Evolutionary conservation across 2,888 invertebrate genomes (phyloP).

Genomic region (Germaria angustata): DNA sequence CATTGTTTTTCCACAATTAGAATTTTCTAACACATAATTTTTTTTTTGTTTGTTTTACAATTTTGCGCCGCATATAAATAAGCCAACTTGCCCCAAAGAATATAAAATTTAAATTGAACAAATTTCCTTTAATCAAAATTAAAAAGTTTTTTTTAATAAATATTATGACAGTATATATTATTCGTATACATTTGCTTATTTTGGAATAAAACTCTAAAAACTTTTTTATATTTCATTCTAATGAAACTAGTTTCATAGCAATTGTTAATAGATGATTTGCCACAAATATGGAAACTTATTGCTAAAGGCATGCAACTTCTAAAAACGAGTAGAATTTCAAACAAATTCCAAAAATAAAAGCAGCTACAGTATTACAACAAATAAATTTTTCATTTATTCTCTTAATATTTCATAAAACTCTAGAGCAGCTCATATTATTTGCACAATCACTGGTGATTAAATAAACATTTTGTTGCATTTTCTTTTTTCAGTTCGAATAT

Average conservation of each 20-base stretch:
- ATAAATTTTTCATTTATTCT: background rate
- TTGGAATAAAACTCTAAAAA: conserved; percentile 5
- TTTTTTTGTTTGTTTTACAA: background rate
- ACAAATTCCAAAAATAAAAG: background rate
- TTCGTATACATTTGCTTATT: too few relatives aligned
- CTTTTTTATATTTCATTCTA: background rate
- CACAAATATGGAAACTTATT: background rate
- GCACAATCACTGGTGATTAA: background rate
- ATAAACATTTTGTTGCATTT: too few relatives aligned
- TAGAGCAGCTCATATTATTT: background rate
- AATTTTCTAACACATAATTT: background rate
- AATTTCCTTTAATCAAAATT: background rate
- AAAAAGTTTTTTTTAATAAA: conserved; percentile 10
- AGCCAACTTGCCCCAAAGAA: conserved; percentile 1
- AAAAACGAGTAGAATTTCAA: background rate
- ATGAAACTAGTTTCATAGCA: background rate
- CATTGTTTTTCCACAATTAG: background rate
- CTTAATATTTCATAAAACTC: background rate
- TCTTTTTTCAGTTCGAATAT: too few relatives aligned
- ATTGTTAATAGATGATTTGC: conserved; percentile 7
- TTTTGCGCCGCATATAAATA: background rate
- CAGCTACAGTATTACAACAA: too few relatives aligned
- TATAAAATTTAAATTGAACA: background rate
- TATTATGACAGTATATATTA: conserved; percentile 5
- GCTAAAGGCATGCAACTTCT: background rate